These are phyloP conservation scores for Leptinotarsa texana DNA, from an alignment of 1,140 invertebrate genomes.

Conservation along the genomic window DNA sequence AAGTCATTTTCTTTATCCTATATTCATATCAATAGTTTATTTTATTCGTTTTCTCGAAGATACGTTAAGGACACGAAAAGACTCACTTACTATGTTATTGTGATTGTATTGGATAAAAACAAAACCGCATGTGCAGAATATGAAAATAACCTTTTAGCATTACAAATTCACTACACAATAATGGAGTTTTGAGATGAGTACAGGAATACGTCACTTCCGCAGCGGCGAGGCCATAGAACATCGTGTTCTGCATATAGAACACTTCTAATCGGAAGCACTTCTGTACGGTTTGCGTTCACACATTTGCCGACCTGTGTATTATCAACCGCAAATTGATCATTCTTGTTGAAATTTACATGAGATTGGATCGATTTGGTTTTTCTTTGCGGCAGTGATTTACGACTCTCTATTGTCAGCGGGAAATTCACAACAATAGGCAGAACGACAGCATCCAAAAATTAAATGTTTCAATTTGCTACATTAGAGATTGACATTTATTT, in stretches of 20 bases:
- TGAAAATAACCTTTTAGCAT: constrained; percentile 7
- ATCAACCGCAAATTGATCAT: constrained; percentile 10
- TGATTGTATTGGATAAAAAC: constrained; percentile 17
- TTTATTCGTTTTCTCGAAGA: background rate
- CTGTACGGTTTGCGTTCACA: background rate
- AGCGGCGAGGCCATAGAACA: constrained; percentile 19
- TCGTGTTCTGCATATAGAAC: constrained; percentile 18
- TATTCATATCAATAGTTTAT: no score
- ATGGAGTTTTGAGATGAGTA: constrained; percentile 19
- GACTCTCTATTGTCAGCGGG: no score
- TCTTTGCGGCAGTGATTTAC: no score
- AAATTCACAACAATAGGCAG: no score
- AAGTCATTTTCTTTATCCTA: no score
- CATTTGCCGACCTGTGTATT: constrained; percentile 13
- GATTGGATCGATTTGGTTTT: background rate
- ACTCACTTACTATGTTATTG: constrained; percentile 6
- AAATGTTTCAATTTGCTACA: no score
- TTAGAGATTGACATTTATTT: no score
- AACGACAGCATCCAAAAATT: no score
- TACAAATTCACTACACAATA: constrained; percentile 14
- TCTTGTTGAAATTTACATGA: constrained; percentile 10
- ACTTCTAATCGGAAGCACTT: constrained; percentile 12
- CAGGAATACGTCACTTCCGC: constrained; percentile 18
- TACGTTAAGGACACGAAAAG: background rate
- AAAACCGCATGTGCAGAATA: constrained; percentile 18